phyloP scores from a whole-genome alignment of 2,888 invertebrate species.

The Thereva unica region DNA sequence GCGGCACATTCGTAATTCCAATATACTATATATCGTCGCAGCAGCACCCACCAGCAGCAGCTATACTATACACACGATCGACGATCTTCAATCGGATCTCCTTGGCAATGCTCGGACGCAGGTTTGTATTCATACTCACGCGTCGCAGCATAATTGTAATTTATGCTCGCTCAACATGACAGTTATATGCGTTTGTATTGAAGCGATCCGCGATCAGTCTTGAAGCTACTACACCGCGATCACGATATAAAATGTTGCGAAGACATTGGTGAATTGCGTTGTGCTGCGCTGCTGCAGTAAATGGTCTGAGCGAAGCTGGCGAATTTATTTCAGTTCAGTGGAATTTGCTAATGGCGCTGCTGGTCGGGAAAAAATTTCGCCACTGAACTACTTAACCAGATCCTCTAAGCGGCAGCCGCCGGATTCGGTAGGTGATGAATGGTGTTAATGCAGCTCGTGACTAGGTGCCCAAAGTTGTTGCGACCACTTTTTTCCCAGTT shows the following conservation, averaged over 20 bases:
- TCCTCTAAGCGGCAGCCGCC: background rate
- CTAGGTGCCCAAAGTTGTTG: background rate
- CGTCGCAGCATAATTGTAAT: background rate
- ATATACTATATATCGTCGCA: no score
- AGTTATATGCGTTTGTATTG: slow-evolving; percentile 1
- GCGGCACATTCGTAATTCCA: no score
- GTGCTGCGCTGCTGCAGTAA: no score
- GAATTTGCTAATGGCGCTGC: background rate
- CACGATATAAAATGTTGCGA: no score
- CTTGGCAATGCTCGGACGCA: no score
- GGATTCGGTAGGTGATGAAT: background rate
- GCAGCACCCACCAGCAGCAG: no score
- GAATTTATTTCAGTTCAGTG: background rate
- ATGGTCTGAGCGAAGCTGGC: background rate
- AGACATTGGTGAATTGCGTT: no score
- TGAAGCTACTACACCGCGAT: no score
- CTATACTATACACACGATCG: no score
- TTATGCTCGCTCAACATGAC: background rate
- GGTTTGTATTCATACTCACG: background rate
- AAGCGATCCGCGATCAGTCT: background rate
- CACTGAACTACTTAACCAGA: background rate
- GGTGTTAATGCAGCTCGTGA: background rate
- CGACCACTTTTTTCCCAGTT: no score
- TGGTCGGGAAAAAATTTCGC: background rate
- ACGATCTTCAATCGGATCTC: no score